phyloP scores from a whole-genome alignment of 2,797 vertebrate species.

The Enteromius radiatus region DNA sequence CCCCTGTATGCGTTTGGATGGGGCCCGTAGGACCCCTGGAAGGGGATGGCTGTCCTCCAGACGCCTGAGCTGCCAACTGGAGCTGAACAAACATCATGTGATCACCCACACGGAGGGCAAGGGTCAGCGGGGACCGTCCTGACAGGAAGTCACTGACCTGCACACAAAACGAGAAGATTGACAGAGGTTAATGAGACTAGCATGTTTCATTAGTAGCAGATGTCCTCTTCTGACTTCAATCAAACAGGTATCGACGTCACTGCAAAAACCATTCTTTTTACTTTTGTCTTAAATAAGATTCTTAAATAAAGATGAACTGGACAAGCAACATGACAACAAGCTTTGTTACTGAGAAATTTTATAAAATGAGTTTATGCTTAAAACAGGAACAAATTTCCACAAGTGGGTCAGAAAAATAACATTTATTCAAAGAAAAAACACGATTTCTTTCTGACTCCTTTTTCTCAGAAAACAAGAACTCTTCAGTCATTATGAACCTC shows the following conservation, averaged over 20 bases:
- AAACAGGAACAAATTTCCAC: neutral
- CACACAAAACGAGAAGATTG: constrained; percentile 63
- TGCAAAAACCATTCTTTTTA: neutral
- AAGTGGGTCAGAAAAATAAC: neutral
- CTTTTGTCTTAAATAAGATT: neutral
- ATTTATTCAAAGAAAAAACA: neutral
- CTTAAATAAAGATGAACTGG: neutral
- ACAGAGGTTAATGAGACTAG: constrained; percentile 28
- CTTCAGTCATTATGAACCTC: neutral
- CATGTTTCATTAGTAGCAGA: neutral
- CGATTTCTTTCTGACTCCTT: too few species aligned
- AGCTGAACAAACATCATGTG: constrained; percentile 96
- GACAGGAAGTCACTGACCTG: constrained; percentile 97
- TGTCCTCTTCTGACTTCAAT: neutral
- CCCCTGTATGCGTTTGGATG: neutral
- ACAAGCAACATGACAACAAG: neutral
- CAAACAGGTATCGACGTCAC: neutral
- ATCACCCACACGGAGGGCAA: constrained; percentile 92
- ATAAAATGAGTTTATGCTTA: neutral
- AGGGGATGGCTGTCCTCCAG: constrained; percentile 63
- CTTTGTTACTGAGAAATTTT: neutral
- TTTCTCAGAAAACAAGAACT: too few species aligned
- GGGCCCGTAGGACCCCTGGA: constrained; percentile 69
- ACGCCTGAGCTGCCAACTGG: constrained; percentile 86
- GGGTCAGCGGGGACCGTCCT: constrained; percentile 90